Percentiles rank a stretch among this genome's conserved stretches.
These are phyloP conservation scores for Bujurquina vittata DNA, from an alignment of 2,113 vertebrate genomes.

Conservation along the genomic window DNA sequence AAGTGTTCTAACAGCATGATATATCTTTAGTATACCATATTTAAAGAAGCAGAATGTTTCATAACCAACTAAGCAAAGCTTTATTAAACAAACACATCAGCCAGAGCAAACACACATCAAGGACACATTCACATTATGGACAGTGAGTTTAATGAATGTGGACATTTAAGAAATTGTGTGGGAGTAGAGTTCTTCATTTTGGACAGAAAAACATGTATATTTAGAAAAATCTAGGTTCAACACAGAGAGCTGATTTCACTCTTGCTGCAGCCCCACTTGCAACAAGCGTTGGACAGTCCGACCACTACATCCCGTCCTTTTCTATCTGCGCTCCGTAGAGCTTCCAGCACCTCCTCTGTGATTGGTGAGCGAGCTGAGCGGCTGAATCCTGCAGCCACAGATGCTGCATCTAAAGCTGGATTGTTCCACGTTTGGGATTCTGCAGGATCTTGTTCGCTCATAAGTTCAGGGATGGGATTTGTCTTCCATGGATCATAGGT, in stretches of 20 bases:
- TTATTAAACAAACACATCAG: conserved; percentile 55
- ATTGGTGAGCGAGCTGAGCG: conserved; percentile 68
- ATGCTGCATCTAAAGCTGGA: conserved; percentile 39
- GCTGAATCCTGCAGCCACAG: conserved; percentile 46
- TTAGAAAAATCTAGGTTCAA: conserved; percentile 54
- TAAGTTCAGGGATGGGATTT: conserved; percentile 52
- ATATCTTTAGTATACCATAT: not conserved
- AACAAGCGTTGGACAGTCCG: conserved; percentile 85
- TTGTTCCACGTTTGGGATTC: conserved; percentile 40
- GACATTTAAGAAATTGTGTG: not conserved
- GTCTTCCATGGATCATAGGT: conserved; percentile 67
- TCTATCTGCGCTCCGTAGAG: conserved; percentile 73
- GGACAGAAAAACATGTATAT: not conserved
- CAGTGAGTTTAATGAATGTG: not conserved
- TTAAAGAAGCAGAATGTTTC: not conserved
- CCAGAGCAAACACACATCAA: conserved; percentile 5
- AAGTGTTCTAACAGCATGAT: conserved; percentile 29
- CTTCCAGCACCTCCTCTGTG: conserved; percentile 75
- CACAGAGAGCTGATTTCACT: conserved; percentile 87
- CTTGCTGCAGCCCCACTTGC: conserved; percentile 88
- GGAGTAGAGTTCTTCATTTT: not conserved
- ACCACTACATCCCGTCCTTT: conserved; percentile 79
- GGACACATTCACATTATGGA: conserved; percentile 10
- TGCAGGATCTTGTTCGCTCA: conserved; percentile 51
- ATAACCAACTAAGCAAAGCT: conserved; percentile 43